These are phyloP conservation scores for Cynocephalus volans DNA, from an alignment of 2,113 vertebrate genomes.

Conservation along the genomic window DNA sequence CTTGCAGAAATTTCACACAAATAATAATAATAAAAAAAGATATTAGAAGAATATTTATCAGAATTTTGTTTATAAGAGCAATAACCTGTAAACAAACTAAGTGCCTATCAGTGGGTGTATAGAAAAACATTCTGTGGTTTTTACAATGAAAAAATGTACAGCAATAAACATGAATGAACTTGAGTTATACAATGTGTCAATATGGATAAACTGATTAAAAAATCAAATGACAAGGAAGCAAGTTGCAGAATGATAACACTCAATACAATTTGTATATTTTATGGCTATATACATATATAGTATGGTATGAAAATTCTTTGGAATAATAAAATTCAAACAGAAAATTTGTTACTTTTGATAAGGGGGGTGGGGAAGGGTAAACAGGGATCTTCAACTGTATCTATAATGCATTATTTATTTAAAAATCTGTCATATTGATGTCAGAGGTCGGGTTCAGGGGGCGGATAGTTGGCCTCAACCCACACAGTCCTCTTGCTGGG, in stretches of 20 bases:
- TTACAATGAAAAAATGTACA: background rate
- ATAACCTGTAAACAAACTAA: background rate
- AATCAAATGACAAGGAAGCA: background rate
- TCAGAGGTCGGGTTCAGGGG: too few relatives aligned
- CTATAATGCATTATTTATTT: background rate
- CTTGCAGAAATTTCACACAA: background rate
- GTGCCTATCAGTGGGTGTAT: background rate
- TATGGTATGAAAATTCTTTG: background rate
- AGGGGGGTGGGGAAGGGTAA: background rate
- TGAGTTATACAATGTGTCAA: background rate
- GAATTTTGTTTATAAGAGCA: background rate
- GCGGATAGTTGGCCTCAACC: too few relatives aligned
- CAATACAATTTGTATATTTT: background rate
- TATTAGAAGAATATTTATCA: background rate
- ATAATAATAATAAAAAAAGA: background rate
- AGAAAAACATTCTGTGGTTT: background rate
- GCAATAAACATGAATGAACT: background rate
- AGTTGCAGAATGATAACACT: background rate
- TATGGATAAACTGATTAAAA: background rate
- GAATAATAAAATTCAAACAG: constrained; percentile 12
- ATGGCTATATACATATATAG: background rate
- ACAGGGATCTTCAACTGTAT: background rate
- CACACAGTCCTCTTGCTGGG: too few relatives aligned
- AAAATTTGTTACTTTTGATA: background rate
- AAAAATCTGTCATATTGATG: background rate